A percentile compares a stretch with the other conserved stretches of the same genome.
These are phyloP conservation scores for Ditylenchus weischeri DNA, from an alignment of 2,888 invertebrate species.

Conservation along the genomic window DNA sequence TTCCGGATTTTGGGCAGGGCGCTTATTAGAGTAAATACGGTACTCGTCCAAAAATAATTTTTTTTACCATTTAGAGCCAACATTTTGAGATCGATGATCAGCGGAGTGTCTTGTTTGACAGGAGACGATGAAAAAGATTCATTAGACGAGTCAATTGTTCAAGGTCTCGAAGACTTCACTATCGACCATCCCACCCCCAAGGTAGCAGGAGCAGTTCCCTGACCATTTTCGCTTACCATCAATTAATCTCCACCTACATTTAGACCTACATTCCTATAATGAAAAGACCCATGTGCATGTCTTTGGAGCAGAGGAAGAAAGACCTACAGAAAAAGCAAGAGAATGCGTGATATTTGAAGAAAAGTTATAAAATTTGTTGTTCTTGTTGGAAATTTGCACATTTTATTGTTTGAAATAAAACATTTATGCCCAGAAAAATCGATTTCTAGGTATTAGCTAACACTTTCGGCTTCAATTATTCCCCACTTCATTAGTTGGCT, in stretches of 20 bases:
- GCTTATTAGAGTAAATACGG: no score
- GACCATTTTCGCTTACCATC: neutral
- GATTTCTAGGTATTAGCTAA: neutral
- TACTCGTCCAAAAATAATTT: neutral
- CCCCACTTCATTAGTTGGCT: neutral
- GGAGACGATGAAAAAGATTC: neutral
- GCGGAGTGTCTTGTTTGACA: conserved; percentile 26
- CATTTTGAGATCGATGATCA: conserved; percentile 47
- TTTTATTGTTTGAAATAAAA: conserved; percentile 8
- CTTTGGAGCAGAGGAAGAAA: conserved; percentile 34
- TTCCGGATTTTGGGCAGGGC: no score
- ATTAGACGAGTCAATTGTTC: neutral
- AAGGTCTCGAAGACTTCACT: conserved; percentile 44
- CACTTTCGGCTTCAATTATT: conserved; percentile 3
- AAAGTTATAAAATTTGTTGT: neutral
- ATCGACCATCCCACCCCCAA: conserved; percentile 23
- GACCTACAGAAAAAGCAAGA: neutral
- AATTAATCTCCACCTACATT: conserved; percentile 16
- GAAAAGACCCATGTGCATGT: conserved; percentile 42
- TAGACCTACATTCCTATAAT: conserved; percentile 44
- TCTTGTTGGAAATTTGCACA: conserved; percentile 1
- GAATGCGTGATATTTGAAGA: neutral
- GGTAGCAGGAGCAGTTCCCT: conserved; percentile 12
- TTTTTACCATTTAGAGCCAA: conserved; percentile 31
- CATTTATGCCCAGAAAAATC: neutral